Evolutionary conservation across 2,888 invertebrate species (phyloP).

Genomic region (Dryocosmus kuriphilus): DNA sequence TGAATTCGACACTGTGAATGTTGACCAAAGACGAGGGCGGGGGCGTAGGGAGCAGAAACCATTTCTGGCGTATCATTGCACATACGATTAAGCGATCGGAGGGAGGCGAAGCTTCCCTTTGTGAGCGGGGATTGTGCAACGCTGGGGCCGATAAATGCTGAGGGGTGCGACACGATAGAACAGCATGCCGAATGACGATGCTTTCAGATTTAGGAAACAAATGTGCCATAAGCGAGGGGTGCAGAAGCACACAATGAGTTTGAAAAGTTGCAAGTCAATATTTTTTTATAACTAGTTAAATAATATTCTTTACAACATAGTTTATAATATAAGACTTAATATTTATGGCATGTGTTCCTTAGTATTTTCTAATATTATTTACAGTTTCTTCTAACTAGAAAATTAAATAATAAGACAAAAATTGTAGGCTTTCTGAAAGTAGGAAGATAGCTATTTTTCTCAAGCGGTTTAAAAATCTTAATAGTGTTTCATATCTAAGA

Average conservation of each 20-base stretch:
- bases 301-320: no score
- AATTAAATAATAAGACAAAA: no score
- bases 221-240: neutral
- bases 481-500: no score
- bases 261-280: neutral
- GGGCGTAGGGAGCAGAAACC: neutral
- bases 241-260: neutral
- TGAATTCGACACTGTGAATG: neutral
- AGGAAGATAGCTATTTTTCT: no score
- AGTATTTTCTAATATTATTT: no score
- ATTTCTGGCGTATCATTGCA: slow-evolving; percentile 11
- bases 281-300: neutral
- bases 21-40: neutral
- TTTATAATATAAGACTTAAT: no score
- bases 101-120: neutral
- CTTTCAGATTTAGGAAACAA: neutral
- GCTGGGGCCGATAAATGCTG: neutral
- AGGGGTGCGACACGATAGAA: neutral
- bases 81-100: slow-evolving; percentile 1
- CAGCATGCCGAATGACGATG: slow-evolving; percentile 1
- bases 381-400: no score
- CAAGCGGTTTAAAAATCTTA: no score
- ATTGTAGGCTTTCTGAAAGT: no score
- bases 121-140: neutral
- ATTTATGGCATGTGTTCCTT: no score